Evolutionary conservation across 1,140 invertebrate genomes (phyloP).

Genomic region (Matsumurasca onukii): DNA sequence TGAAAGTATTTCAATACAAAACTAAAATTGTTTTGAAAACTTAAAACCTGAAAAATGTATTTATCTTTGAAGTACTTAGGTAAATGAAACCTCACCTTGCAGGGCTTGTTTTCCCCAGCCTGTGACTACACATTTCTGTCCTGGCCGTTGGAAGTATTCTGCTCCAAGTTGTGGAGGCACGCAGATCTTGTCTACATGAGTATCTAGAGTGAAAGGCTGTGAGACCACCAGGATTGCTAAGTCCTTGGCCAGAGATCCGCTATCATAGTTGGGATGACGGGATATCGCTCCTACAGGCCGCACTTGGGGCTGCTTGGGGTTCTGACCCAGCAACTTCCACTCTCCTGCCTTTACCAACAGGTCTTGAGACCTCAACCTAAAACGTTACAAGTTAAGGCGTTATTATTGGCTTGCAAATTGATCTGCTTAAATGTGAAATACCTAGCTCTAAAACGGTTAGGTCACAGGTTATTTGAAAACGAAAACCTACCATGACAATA

Average conservation of each 20-base stretch:
- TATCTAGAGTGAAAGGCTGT: constrained; percentile 59
- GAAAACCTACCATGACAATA: too few species aligned
- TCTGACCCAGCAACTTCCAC: constrained; percentile 78
- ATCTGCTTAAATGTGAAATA: background rate
- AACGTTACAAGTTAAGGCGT: background rate
- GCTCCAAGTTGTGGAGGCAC: constrained; percentile 51
- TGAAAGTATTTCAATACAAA: too few species aligned
- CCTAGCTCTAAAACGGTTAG: background rate
- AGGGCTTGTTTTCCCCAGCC: constrained; percentile 80
- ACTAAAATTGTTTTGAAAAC: too few species aligned
- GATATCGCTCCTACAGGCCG: constrained; percentile 66
- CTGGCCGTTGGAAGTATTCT: constrained; percentile 48
- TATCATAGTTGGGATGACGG: constrained; percentile 68
- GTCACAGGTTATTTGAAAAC: too few species aligned
- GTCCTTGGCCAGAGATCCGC: constrained; percentile 63
- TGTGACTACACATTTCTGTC: constrained; percentile 64
- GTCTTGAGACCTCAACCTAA: constrained; percentile 52
- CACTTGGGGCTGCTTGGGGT: constrained; percentile 66
- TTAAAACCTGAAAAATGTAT: too few species aligned
- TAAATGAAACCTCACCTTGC: constrained; percentile 66
- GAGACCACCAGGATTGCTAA: constrained; percentile 68
- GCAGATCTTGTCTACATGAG: constrained; percentile 75
- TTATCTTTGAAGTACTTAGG: too few species aligned
- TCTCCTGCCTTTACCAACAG: constrained; percentile 78
- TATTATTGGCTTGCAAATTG: background rate